Evolutionary conservation across 2,113 vertebrate genomes (phyloP), one percentile per base, ranked within the genome.

Genomic region (Tenebrosternarchus preto): DNA sequence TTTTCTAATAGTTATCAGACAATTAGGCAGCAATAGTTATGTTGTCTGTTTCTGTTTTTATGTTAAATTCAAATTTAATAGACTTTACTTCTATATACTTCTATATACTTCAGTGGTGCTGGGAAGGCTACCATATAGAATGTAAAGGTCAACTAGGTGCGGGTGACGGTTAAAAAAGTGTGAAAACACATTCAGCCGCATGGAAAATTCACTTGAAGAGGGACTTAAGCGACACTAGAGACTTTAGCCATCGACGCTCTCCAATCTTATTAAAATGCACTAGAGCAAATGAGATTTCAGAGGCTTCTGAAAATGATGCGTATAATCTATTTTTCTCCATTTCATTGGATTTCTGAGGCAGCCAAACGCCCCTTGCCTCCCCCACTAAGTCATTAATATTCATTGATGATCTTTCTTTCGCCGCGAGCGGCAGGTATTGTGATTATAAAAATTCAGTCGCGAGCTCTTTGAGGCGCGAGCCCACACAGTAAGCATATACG

Each of bases 211-310:
- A 50, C 69, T 59, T 2, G 16, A 59, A 29, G 63, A 82, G 72
- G 67, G 64, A 75, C 76, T 20, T 69, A 8, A 36, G 61, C 50
- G 66, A 25, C 74, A 46, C 69, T 50, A 15, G 36, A 24, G 57
- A 33, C 68, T 66, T 29, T 57, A 71, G 39, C 64, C 61, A 70
- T 19, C 67, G 36, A 31, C 68, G 24, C 70, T 69, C 61, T 76
- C 80, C 77, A 55, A 88, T 86, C 88, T 90, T 89, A 91, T 93
- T 93, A 91, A 91, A 92, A 93, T 90, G 90, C 91, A 91, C 90
- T 91, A 88, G 84, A 87, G 88, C 90, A 92, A 93, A 93, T 91
- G 88, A 91, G 92, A 92, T 93, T 92, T 91, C 85, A 87, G 86
- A 90, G 87, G 88, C 89, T 84, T 89, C 89, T 92, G 91, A 90